Percentiles rank a stretch among this genome's conserved stretches.
phyloP scores from a whole-genome alignment of 1,140 invertebrate species.

The Charaxes varanes region DNA sequence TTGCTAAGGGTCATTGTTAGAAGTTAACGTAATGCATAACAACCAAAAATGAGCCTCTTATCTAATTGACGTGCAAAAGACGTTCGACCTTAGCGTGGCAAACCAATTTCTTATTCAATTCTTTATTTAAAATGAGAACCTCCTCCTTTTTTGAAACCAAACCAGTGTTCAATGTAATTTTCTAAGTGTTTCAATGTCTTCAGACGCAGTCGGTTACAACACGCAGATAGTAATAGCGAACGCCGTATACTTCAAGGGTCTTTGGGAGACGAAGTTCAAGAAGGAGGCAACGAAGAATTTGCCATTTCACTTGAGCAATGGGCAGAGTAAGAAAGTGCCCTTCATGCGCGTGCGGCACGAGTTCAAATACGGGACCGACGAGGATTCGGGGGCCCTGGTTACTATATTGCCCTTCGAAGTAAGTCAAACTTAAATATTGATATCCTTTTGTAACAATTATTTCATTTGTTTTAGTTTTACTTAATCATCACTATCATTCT shows the following conservation, averaged over 20 bases:
- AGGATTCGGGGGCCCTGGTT: constrained; percentile 31
- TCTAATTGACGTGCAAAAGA: too few relatives aligned
- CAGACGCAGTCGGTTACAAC: constrained; percentile 65
- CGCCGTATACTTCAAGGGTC: constrained; percentile 85
- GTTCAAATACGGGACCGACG: constrained; percentile 42
- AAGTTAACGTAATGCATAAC: too few relatives aligned
- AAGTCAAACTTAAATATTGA: constrained; percentile 30
- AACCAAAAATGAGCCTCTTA: too few relatives aligned
- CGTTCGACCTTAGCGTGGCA: too few relatives aligned
- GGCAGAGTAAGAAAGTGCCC: constrained; percentile 23
- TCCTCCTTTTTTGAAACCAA: too few relatives aligned
- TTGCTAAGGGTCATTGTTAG: too few relatives aligned
- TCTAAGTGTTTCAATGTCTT: constrained; percentile 21
- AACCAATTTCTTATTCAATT: too few relatives aligned
- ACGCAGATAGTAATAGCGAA: constrained; percentile 80
- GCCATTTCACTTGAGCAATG: constrained; percentile 73
- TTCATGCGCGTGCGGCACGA: constrained; percentile 48
- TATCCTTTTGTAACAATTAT: too few relatives aligned
- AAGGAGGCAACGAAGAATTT: constrained; percentile 61
- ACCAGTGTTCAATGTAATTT: too few relatives aligned
- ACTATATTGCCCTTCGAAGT: constrained; percentile 81
- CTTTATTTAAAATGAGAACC: too few relatives aligned
- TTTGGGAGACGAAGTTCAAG: constrained; percentile 81
- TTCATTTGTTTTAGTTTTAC: too few relatives aligned
- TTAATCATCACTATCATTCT: too few relatives aligned